Evolutionary conservation across 2,113 vertebrate species (phyloP).

Genomic region (Vicugna pacos): DNA sequence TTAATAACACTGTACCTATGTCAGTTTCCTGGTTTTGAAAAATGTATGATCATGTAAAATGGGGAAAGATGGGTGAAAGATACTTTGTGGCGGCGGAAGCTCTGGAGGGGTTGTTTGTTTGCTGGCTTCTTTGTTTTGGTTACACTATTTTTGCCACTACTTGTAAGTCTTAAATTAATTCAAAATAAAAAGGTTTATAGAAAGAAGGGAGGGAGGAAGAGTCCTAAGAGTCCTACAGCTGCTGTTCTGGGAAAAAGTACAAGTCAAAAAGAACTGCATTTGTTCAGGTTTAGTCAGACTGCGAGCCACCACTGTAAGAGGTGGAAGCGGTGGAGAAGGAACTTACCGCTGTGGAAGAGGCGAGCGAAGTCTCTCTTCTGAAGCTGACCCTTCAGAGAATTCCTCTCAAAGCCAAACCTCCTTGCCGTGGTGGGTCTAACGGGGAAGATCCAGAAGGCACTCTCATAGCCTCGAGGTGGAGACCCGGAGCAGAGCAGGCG

Average conservation of each 20-base stretch:
- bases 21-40: neutral
- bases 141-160: neutral
- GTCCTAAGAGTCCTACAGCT: neutral
- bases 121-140: neutral
- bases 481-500: neutral
- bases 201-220: neutral
- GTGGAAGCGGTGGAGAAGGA: neutral
- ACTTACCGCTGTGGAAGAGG: neutral
- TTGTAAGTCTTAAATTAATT: neutral
- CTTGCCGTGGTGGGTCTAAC: accelerated
- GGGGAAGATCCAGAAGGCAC: neutral
- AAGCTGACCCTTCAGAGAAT: neutral
- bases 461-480: neutral
- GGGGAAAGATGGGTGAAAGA: neutral
- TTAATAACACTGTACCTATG: neutral
- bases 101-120: neutral
- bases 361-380: neutral
- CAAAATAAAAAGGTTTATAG: neutral
- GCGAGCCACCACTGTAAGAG: neutral
- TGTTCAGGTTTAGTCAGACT: neutral
- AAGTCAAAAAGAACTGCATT: neutral
- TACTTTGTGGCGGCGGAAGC: neutral
- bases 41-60: neutral
- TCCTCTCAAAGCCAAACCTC: neutral
- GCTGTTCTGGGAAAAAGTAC: neutral